These are phyloP conservation scores for Nasonovia ribisnigri DNA, from an alignment of 2,888 invertebrate genomes.

Conservation along the genomic window DNA sequence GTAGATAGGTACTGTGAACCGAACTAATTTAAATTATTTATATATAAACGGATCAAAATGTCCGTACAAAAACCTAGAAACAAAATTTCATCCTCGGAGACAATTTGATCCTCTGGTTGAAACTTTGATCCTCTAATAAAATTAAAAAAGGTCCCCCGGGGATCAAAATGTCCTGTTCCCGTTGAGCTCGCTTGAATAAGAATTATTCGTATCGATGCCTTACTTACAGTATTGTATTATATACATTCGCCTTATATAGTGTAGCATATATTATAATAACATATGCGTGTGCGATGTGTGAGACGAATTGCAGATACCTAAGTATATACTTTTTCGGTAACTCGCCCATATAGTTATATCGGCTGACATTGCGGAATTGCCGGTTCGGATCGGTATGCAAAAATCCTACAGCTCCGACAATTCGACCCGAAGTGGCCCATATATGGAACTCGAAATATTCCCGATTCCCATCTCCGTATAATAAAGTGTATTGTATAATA, in stretches of 20 bases:
- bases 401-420: neutral
- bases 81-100: neutral
- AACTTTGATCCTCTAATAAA: neutral
- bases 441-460: neutral
- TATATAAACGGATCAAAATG: neutral
- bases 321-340: neutral
- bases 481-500: too few relatives aligned
- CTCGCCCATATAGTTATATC: too few relatives aligned
- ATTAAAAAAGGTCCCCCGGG: neutral
- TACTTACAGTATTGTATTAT: neutral
- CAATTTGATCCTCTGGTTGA: neutral
- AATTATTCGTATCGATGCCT: neutral
- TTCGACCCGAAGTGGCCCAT: neutral
- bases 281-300: neutral
- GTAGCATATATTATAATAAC: neutral
- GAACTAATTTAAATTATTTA: neutral
- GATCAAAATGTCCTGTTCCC: neutral
- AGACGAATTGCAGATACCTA: neutral
- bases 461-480: too few relatives aligned
- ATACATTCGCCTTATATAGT: neutral
- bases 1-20: neutral
- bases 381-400: neutral
- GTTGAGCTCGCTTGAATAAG: neutral
- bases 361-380: neutral
- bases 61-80: neutral